Conservation (phyloP, 2,888 invertebrate genomes). For the Parnassius glacialis region DNA sequence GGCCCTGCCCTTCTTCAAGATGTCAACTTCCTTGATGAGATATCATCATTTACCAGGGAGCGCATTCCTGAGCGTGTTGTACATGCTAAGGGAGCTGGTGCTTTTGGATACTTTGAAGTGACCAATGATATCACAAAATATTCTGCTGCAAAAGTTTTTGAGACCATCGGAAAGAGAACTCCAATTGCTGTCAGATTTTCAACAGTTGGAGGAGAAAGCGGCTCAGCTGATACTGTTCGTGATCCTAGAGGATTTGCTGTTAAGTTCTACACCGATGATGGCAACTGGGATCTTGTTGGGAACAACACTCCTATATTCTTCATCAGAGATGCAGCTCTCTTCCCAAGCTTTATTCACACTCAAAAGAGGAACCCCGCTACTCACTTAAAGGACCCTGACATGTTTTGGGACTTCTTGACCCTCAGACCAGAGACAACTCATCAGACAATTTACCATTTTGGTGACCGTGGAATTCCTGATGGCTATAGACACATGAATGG, state of each 20-base stretch:
- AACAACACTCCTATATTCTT: slow-evolving; percentile 97
- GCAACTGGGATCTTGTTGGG: slow-evolving; percentile 96
- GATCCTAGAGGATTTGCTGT: slow-evolving; percentile 96
- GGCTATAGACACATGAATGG: slow-evolving; percentile 97
- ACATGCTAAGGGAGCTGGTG: slow-evolving; percentile 97
- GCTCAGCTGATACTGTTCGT: slow-evolving; percentile 94
- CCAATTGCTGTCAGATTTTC: slow-evolving; percentile 91
- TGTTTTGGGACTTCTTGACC: slow-evolving; percentile 98
- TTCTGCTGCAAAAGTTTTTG: slow-evolving; percentile 89
- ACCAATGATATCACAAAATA: slow-evolving; percentile 92
- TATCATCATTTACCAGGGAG: slow-evolving; percentile 93
- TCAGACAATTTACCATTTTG: slow-evolving; percentile 91
- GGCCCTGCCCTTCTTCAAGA: slow-evolving; percentile 95
- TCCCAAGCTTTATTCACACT: slow-evolving; percentile 97
- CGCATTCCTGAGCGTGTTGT: slow-evolving; percentile 97
- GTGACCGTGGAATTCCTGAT: slow-evolving; percentile 96
- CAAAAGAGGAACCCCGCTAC: slow-evolving; percentile 97
- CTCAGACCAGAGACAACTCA: slow-evolving; percentile 93
- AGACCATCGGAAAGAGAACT: slow-evolving; percentile 88
- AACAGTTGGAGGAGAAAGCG: slow-evolving; percentile 93
- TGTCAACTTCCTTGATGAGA: slow-evolving; percentile 88
- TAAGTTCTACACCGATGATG: slow-evolving; percentile 96
- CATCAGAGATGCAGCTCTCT: slow-evolving; percentile 93
- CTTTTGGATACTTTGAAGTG: slow-evolving; percentile 93
- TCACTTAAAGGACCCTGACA: slow-evolving; percentile 94